These are phyloP conservation scores for Drosophila nigritarsus DNA, from an alignment of 2,888 invertebrate species.

Conservation along the genomic window DNA sequence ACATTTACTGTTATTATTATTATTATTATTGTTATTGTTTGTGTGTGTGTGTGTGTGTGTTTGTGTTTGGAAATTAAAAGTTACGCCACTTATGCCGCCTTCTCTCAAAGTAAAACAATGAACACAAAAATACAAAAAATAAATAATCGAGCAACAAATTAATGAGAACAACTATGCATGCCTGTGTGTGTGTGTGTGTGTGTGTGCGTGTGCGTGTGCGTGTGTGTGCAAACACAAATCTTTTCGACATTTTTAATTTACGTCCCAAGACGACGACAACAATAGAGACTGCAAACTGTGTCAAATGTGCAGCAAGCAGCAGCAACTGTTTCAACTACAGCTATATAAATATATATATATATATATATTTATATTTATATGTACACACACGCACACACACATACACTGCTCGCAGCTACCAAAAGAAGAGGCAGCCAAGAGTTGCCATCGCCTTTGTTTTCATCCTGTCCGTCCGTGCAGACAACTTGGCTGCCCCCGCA, in stretches of 20 bases:
- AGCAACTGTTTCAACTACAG: constrained; percentile 65
- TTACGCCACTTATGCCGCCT: constrained; percentile 50
- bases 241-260: constrained; percentile 67
- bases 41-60: constrained; percentile 12
- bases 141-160: constrained; percentile 32
- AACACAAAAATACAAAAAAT: constrained; percentile 8
- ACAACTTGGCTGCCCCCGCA: constrained; percentile 43
- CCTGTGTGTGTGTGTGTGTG: constrained; percentile 7
- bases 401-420: not conserved
- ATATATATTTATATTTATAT: not conserved
- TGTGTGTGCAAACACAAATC: constrained; percentile 46
- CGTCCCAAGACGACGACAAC: constrained; percentile 35
- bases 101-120: constrained; percentile 29
- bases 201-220: constrained; percentile 1
- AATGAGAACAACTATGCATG: constrained; percentile 13
- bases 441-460: constrained; percentile 45
- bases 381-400: not conserved
- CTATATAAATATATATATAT: constrained; percentile 1
- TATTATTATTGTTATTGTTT: constrained; percentile 8
- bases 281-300: constrained; percentile 50
- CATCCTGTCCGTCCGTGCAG: constrained; percentile 32
- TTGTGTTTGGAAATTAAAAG: constrained; percentile 32
- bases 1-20: constrained; percentile 33
- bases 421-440: constrained; percentile 20
- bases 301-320: constrained; percentile 58